Percentiles rank a stretch among this genome's conserved stretches.
These are phyloP conservation scores for Argopecten irradians DNA, from an alignment of 1,140 invertebrate species.

Conservation along the genomic window DNA sequence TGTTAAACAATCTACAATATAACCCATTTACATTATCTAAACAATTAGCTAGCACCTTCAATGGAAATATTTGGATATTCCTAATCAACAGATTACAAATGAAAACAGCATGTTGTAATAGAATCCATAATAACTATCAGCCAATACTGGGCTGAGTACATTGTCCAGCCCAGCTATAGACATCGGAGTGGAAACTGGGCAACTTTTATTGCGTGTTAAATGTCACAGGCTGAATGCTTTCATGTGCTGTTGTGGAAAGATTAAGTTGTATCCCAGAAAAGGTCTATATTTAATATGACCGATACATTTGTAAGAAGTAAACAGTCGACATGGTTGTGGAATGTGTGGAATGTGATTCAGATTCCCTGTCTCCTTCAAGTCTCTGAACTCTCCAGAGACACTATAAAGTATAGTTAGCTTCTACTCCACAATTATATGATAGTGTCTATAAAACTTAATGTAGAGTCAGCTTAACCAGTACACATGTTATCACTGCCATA, in stretches of 20 bases:
- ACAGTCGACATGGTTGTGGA: background rate
- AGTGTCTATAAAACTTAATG: background rate
- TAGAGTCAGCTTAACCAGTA: no score
- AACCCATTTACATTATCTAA: no score
- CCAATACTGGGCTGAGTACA: background rate
- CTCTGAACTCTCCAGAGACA: background rate
- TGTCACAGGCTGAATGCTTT: background rate
- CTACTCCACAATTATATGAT: background rate
- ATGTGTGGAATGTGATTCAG: background rate
- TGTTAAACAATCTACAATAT: no score
- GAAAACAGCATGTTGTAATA: no score
- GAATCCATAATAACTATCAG: background rate
- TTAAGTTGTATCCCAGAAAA: conserved; percentile 6
- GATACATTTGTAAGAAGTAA: conserved; percentile 23
- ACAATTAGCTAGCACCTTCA: no score
- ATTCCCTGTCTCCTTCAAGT: background rate
- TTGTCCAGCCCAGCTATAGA: background rate
- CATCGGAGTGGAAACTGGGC: background rate
- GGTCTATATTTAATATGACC: conserved; percentile 3
- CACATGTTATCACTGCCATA: no score
- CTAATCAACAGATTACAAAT: no score
- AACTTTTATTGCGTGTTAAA: background rate
- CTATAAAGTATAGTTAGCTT: background rate
- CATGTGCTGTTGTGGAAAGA: background rate
- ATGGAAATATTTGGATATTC: no score